Base-by-base conservation (phyloP, 2,888 invertebrate genomes). In the Biston stratarius region DNA sequence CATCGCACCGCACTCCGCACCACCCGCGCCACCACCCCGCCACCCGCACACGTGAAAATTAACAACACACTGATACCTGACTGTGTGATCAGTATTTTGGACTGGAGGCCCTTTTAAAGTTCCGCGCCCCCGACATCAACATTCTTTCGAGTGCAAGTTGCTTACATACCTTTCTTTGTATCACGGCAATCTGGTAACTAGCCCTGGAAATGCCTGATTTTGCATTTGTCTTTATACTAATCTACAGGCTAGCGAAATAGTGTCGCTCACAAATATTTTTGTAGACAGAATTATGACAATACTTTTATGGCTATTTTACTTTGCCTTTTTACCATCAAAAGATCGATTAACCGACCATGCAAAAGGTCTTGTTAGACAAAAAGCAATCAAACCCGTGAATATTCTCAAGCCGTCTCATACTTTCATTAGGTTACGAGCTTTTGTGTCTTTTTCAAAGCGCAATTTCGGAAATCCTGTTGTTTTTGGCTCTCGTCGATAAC, bases 31-130 rank as follows among this genome's bases (percentile, higher is more conserved):
- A 74, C 81, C 82, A 78, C 84, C 84, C 85, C 85, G 80, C 86
- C 83, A 82, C 88, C 87, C 85, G 88, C 85, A 88, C 88, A 90
- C 89, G 89, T 91, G 88, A 91, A 92, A 90, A 90, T 90, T 89
- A 90, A 89, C 88, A 89, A 87, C 87, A 87, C 83, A 86, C 87
- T 85, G 85, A 87, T 89, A 89, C 85, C 83, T 84, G 83, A 84
- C 86, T 85, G 82, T 83, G 83, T 86, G 82, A 86, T 88, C 86
- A 86, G 84, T 83, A 84, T 85, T 87, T 84, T 84, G 83, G 82
- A 83, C 82, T 81, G 71, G 76, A 78, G 80, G 80, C 82, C 85
- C 85, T 84, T 86, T 86, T 83, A 78, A 83, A 83, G 83, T 83
- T 81, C 82, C 81, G 77, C 79, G 76, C 79, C 79, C 63, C 79